Conservation (phyloP, 2,888 invertebrate species). For the Uloborus plumipes region DNA sequence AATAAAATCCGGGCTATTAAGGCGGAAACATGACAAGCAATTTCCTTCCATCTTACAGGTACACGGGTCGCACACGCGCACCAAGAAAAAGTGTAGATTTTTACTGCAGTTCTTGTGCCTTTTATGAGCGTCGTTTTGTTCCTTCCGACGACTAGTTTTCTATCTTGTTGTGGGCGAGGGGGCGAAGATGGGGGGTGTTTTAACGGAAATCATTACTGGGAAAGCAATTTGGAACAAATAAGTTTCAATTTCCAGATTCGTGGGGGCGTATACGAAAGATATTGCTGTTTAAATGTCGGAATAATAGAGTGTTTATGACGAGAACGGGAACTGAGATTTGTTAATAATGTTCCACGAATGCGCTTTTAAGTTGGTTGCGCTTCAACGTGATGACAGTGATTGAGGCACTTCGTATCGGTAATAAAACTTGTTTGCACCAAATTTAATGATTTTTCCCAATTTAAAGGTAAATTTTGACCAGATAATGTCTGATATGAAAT, state of each 20-base stretch:
- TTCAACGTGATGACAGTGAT: too few species aligned
- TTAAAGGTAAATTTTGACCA: too few species aligned
- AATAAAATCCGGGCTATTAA: conserved; percentile 30
- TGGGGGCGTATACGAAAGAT: too few species aligned
- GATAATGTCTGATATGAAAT: too few species aligned
- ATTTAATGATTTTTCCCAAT: too few species aligned
- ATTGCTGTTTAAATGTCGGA: too few species aligned
- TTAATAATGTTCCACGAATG: too few species aligned
- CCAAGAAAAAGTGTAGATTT: conserved; percentile 25
- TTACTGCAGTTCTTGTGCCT: conserved; percentile 41
- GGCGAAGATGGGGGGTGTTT: not conserved
- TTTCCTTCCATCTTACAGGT: conserved; percentile 31
- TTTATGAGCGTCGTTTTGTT: conserved; percentile 48
- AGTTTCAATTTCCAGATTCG: conserved; percentile 7
- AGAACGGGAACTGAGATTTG: too few species aligned
- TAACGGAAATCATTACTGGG: conserved; percentile 50
- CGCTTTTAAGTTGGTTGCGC: too few species aligned
- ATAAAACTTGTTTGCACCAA: too few species aligned
- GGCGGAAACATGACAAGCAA: conserved; percentile 47
- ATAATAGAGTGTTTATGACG: too few species aligned
- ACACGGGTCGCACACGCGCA: not conserved
- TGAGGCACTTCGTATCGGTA: too few species aligned
- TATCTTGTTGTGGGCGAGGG: conserved; percentile 17
- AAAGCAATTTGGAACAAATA: conserved; percentile 46
- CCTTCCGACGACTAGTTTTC: conserved; percentile 26